Percentiles rank a stretch among this genome's conserved stretches.
Evolutionary conservation across 2,797 vertebrate genomes (phyloP).

Genomic region (Argya squamiceps): DNA sequence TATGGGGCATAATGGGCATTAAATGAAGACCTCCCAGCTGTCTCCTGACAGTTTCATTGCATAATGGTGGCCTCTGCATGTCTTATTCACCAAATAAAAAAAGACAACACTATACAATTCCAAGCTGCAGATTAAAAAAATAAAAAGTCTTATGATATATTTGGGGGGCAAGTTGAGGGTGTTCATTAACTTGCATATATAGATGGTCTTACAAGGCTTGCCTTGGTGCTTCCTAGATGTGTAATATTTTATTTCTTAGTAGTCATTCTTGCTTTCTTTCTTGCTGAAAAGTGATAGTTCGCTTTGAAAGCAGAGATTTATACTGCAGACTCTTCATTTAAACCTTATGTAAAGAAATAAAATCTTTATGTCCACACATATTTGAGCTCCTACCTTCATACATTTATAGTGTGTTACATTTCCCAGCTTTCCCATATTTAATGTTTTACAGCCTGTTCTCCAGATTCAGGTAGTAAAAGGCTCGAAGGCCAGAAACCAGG

Average conservation of each 20-base stretch:
- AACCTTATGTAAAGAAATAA: slow-evolving; percentile 73
- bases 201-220: neutral
- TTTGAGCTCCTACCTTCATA: slow-evolving; percentile 62
- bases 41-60: slow-evolving; percentile 46
- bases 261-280: slow-evolving; percentile 27
- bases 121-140: neutral
- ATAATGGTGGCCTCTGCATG: neutral
- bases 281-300: slow-evolving; percentile 56
- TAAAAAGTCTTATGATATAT: neutral
- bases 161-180: neutral
- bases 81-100: neutral
- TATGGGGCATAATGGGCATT: slow-evolving; percentile 27
- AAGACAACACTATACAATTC: neutral
- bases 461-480: slow-evolving; percentile 70
- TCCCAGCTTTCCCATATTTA: slow-evolving; percentile 71
- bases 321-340: slow-evolving; percentile 60
- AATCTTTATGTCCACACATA: slow-evolving; percentile 68
- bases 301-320: slow-evolving; percentile 62
- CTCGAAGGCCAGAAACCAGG: slow-evolving; percentile 28
- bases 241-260: slow-evolving; percentile 34
- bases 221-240: slow-evolving; percentile 5
- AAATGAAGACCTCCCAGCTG: slow-evolving; percentile 56
- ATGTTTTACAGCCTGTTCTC: slow-evolving; percentile 63
- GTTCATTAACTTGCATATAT: neutral
- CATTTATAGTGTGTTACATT: slow-evolving; percentile 66